These are phyloP conservation scores for Pteropus rufus DNA, from an alignment of 2,797 vertebrate genomes.

Conservation along the genomic window DNA sequence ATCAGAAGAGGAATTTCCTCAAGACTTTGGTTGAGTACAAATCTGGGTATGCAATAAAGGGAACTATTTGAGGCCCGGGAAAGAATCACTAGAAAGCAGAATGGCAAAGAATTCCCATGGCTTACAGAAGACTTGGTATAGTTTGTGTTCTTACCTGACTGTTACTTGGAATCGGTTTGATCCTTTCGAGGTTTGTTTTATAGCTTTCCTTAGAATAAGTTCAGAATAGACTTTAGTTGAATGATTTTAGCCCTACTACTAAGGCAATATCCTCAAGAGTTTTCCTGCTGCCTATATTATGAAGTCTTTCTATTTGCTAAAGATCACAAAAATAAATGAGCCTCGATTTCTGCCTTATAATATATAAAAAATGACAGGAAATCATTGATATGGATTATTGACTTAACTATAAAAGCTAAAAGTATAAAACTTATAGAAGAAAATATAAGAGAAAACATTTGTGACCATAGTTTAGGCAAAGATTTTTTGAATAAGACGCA, in stretches of 20 bases:
- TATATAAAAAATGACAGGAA: neutral
- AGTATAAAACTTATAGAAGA: neutral
- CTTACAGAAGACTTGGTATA: neutral
- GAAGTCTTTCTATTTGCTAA: neutral
- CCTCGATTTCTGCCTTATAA: neutral
- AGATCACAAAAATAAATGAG: neutral
- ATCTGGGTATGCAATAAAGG: neutral
- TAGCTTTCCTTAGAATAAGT: neutral
- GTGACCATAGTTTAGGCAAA: neutral
- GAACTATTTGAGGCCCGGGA: neutral
- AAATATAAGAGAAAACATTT: neutral
- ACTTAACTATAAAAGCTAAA: neutral
- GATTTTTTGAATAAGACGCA: neutral
- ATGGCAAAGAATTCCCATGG: neutral
- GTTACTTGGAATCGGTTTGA: neutral
- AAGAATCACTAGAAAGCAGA: neutral
- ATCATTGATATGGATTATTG: neutral
- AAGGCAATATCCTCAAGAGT: neutral
- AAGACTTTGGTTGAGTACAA: neutral
- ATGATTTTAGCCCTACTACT: neutral
- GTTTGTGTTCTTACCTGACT: neutral
- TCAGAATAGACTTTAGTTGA: neutral
- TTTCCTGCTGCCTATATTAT: neutral
- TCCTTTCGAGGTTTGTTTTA: neutral
- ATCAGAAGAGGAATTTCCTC: neutral